These are phyloP conservation scores for Callitettix versicolor DNA, from an alignment of 1,140 invertebrate species.

Conservation along the genomic window DNA sequence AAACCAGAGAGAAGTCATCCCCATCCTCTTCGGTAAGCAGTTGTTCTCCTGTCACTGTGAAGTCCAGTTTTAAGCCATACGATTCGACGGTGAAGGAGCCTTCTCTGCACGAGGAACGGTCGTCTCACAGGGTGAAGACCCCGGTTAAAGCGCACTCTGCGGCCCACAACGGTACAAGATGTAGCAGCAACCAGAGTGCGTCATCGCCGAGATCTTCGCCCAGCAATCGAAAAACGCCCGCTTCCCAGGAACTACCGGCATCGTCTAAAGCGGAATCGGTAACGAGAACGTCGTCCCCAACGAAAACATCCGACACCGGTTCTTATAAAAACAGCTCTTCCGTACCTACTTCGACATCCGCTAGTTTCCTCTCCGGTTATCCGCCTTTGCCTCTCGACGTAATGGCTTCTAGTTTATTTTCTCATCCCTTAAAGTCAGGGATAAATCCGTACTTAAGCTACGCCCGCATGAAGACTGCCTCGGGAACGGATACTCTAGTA, in stretches of 20 bases:
- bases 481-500: constrained; percentile 77
- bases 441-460: constrained; percentile 66
- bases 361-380: constrained; percentile 13
- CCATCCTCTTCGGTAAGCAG: constrained; percentile 15
- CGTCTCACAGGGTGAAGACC: constrained; percentile 17
- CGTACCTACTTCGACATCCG: constrained; percentile 52
- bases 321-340: constrained; percentile 41
- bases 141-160: constrained; percentile 12
- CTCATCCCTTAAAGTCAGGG: constrained; percentile 20
- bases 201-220: constrained; percentile 21
- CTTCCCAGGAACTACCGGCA: constrained; percentile 13
- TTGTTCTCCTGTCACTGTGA: constrained; percentile 37
- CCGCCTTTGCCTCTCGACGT: constrained; percentile 21
- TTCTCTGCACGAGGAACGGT: constrained; percentile 47
- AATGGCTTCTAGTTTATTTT: constrained; percentile 21
- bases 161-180: constrained; percentile 13
- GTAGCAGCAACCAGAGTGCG: constrained; percentile 22
- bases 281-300: constrained; percentile 10
- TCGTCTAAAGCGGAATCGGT: constrained; percentile 10
- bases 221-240: constrained; percentile 20
- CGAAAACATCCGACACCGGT: constrained; percentile 51
- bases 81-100: constrained; percentile 56
- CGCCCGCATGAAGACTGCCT: constrained; percentile 78
- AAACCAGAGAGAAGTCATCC: constrained; percentile 17
- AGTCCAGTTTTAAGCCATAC: constrained; percentile 77